Evolutionary conservation across 2,797 vertebrate genomes (phyloP).

Genomic region (Catamblyrhynchus diadema): DNA sequence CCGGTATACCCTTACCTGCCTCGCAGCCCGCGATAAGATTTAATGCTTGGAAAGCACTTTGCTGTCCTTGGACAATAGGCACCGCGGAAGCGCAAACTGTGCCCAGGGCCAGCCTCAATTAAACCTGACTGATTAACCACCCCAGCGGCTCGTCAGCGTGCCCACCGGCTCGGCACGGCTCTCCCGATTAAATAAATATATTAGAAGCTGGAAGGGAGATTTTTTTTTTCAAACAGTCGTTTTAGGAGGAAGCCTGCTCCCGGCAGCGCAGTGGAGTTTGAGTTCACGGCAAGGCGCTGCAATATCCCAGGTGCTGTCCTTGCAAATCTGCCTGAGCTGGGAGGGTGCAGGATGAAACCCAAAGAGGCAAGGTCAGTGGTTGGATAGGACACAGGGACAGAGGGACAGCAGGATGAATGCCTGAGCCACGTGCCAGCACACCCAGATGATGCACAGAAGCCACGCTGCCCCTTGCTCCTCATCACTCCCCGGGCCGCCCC

Average conservation of each 20-base stretch:
- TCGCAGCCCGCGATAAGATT: conserved; percentile 25
- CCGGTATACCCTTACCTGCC: conserved; percentile 57
- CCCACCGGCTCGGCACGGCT: neutral
- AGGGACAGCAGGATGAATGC: neutral
- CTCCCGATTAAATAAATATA: neutral
- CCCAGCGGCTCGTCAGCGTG: neutral
- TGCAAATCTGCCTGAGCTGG: neutral
- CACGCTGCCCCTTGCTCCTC: neutral
- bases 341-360: neutral
- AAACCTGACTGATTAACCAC: conserved; percentile 20
- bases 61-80: conserved; percentile 60
- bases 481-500: neutral
- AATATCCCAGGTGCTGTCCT: neutral
- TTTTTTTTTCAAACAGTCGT: neutral
- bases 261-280: neutral
- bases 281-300: neutral
- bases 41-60: conserved; percentile 58
- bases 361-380: neutral
- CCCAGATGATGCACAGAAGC: neutral
- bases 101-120: neutral
- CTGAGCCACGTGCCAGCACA: neutral
- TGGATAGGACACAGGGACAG: neutral
- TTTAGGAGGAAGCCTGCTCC: neutral
- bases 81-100: conserved; percentile 27
- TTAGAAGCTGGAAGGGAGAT: neutral